Evolutionary conservation across 2,888 invertebrate species (phyloP), one percentile per base, ranked within the genome.

Genomic region (Acronicta aceris): DNA sequence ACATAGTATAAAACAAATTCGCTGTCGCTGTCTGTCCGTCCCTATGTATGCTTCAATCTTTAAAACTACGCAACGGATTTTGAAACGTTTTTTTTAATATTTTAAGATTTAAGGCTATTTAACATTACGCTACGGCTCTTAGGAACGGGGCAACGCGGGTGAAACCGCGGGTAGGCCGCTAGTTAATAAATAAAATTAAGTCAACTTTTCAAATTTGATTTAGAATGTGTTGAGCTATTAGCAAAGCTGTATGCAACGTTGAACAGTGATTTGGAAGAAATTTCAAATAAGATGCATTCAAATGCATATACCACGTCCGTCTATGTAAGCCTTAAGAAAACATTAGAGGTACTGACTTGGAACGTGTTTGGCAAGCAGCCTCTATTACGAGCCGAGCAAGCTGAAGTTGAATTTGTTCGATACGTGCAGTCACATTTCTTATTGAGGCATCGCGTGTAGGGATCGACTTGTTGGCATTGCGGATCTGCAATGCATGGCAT

Each of bases 311-410:
- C 47, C 42, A 60, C 42, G 46, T 60, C 17, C 38, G 48, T 54
- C 42, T 21, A 59, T 15, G 25, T 59, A 66, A 58, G 49, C 33
- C 48, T 53, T 60, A 61, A 64, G 46, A 53, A 65, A 79, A 71
- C 54, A 68, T 64, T 52, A 64, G 38, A 38, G 38, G 38, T 60
- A 75, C 84, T 89, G 87, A 97, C 96, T 93, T 97, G 97, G 88
- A 98, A 98, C 15, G 98, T 98, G 63, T 98, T 97, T 15, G 96
- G 96, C 73, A 97, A 96, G 85, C 98, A 98, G 45, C 98, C 98
- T 56, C 96, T 96, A 78, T 96, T 96, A 49, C 95, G 92, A 0
- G 97, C 97, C 16, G 96, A 96, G 88, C 98, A 98, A 36, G 95
- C 91, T 15, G 94, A 94, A 47, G 96, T 96, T 25, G 95, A 94